Percentiles rank a stretch among this genome's conserved stretches.
Conservation (phyloP, 2,888 invertebrate genomes). For the Synanthedon tipuliformis region DNA sequence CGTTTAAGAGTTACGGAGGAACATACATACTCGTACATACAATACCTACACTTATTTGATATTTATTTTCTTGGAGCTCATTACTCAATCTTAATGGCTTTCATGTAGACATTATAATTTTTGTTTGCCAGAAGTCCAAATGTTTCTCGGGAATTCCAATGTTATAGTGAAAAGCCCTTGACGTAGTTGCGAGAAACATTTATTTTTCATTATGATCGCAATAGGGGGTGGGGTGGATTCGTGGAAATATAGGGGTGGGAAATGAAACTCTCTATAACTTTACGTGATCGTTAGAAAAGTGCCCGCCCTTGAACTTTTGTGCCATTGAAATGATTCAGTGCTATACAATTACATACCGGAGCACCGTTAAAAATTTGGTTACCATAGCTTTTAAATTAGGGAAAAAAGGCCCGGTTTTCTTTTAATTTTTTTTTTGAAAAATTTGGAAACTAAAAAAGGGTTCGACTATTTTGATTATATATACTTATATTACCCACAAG, state of each 20-base stretch:
- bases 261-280: constrained; percentile 12
- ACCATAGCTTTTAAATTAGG: neutral
- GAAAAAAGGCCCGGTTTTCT: neutral
- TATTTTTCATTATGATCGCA: constrained; percentile 18
- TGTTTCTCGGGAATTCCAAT: neutral
- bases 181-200: constrained; percentile 1
- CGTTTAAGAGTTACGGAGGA: too few relatives aligned
- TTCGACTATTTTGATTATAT: too few relatives aligned
- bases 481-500: too few relatives aligned
- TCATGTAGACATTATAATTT: neutral
- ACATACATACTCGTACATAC: too few relatives aligned
- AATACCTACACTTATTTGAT: too few relatives aligned
- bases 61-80: too few relatives aligned
- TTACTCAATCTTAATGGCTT: too few relatives aligned
- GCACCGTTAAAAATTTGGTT: neutral
- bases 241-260: constrained; percentile 17
- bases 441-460: too few relatives aligned
- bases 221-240: constrained; percentile 12
- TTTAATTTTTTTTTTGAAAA: too few relatives aligned
- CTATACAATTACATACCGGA: neutral
- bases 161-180: neutral
- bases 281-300: constrained; percentile 21
- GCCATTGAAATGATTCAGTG: constrained; percentile 19
- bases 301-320: constrained; percentile 25
- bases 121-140: neutral